phyloP scores from a whole-genome alignment of 2,113 vertebrate species.

The Danionella cerebrum region DNA sequence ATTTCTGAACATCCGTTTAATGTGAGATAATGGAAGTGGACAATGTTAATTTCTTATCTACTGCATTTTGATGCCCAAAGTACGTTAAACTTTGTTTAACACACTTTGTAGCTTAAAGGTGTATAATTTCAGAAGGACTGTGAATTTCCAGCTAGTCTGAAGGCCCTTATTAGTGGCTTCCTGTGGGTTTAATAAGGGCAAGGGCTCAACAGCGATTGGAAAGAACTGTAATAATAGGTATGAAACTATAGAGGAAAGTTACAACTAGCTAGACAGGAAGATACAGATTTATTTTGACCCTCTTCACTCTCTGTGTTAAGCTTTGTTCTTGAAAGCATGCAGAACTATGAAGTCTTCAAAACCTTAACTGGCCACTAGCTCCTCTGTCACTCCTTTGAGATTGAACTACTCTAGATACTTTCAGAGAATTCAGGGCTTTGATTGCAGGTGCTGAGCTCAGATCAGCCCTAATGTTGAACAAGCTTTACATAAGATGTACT shows the following conservation, averaged over 20 bases:
- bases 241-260: background rate
- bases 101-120: too few species aligned
- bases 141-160: too few species aligned
- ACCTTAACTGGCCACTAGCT: background rate
- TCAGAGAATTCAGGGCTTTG: background rate
- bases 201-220: too few species aligned
- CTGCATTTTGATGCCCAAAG: too few species aligned
- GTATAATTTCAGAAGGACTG: too few species aligned
- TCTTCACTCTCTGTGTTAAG: background rate
- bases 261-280: background rate
- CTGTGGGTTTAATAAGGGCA: too few species aligned
- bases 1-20: too few species aligned
- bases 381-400: background rate
- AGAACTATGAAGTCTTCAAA: slow-evolving; percentile 9
- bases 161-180: too few species aligned
- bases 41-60: too few species aligned
- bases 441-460: background rate
- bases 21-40: too few species aligned
- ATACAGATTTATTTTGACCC: background rate
- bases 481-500: background rate
- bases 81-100: too few species aligned
- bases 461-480: background rate
- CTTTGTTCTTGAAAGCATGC: background rate
- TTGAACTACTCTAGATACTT: background rate
- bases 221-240: too few species aligned